Percentiles rank a stretch among this genome's conserved stretches.
Evolutionary conservation across 2,797 vertebrate genomes (phyloP).

Genomic region (Enteromius thamalakanensis): DNA sequence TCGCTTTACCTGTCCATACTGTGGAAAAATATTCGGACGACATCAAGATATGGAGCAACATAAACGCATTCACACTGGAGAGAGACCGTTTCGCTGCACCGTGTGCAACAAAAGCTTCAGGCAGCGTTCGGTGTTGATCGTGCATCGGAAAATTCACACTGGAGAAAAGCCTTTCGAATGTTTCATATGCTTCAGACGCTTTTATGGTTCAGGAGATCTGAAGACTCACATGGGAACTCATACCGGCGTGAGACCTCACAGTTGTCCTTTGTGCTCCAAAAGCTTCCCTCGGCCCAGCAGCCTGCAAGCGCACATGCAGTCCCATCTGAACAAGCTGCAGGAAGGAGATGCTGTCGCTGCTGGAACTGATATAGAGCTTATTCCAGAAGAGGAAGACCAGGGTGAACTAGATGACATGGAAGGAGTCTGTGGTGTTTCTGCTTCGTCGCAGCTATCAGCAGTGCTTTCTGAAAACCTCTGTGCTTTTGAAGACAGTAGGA

Average conservation of each 20-base stretch:
- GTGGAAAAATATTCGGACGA: conserved; percentile 41
- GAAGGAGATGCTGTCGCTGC: neutral
- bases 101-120: conserved; percentile 52
- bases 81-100: conserved; percentile 45
- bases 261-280: conserved; percentile 46
- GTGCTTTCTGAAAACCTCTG: conserved; percentile 10
- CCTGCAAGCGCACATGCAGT: conserved; percentile 50
- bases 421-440: neutral
- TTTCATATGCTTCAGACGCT: conserved; percentile 47
- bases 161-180: conserved; percentile 55
- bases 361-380: neutral
- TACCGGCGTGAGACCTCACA: conserved; percentile 48
- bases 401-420: neutral
- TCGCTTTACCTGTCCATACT: conserved; percentile 44
- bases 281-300: conserved; percentile 51
- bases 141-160: conserved; percentile 46
- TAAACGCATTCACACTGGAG: conserved; percentile 49
- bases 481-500: conserved; percentile 14
- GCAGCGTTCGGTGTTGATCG: conserved; percentile 46
- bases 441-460: neutral
- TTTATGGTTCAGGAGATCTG: conserved; percentile 53
- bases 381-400: neutral
- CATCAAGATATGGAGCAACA: conserved; percentile 47
- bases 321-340: conserved; percentile 37
- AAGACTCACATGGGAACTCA: conserved; percentile 52